phyloP scores from a whole-genome alignment of 2,113 vertebrate species.

The Phycodurus eques region DNA sequence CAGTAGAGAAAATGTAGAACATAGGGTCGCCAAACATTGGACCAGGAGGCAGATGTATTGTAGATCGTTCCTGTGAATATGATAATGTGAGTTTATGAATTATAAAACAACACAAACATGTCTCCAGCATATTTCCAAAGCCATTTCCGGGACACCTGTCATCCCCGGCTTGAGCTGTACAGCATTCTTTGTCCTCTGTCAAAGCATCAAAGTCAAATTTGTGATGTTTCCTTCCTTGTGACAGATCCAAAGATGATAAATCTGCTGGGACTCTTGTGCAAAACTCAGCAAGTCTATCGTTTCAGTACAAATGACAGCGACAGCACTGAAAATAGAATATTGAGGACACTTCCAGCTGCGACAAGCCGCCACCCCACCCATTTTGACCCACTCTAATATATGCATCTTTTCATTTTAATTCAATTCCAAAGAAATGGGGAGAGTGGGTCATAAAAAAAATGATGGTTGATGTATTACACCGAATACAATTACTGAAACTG shows the following conservation, averaged over 20 bases:
- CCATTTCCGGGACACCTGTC: conserved; percentile 33
- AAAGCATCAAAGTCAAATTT: conserved; percentile 52
- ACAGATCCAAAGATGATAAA: conserved; percentile 35
- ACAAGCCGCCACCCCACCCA: conserved; percentile 21
- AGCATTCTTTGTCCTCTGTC: conserved; percentile 45
- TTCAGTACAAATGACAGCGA: conserved; percentile 53
- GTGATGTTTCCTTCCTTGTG: conserved; percentile 29
- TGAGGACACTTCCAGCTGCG: conserved; percentile 47
- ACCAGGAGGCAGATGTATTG: not conserved
- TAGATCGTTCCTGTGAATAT: not conserved
- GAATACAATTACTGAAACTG: not conserved
- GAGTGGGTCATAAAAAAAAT: conserved; percentile 6
- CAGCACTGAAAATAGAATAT: conserved; percentile 47
- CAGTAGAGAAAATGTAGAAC: conserved; percentile 4
- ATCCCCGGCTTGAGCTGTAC: conserved; percentile 18
- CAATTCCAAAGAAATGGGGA: conserved; percentile 22
- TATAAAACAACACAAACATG: conserved; percentile 30
- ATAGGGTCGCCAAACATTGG: not conserved
- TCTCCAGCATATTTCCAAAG: conserved; percentile 25
- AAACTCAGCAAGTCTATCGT: conserved; percentile 48
- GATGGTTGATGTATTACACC: not conserved
- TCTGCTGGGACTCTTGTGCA: conserved; percentile 39
- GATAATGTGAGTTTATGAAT: conserved; percentile 21
- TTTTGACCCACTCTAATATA: conserved; percentile 29
- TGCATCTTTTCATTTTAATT: conserved; percentile 18